A percentile compares a stretch with the other conserved stretches of the same genome.
Evolutionary conservation across 2,888 invertebrate genomes (phyloP).

Genomic region (Pocota personata): DNA sequence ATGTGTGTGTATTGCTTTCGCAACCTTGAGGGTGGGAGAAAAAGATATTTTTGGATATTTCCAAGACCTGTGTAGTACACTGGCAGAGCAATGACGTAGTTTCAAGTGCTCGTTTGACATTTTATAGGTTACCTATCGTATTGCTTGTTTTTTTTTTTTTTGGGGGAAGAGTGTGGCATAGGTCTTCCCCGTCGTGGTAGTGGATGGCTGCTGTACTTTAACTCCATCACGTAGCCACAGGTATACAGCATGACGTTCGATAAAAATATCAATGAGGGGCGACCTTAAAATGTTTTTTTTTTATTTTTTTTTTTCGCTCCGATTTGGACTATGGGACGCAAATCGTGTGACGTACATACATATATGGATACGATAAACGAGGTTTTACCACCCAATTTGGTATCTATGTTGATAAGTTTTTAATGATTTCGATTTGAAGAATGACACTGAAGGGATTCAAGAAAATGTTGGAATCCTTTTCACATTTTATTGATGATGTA

Average conservation of each 20-base stretch:
- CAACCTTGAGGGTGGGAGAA: slow-evolving; percentile 43
- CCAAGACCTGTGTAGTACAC: slow-evolving; percentile 46
- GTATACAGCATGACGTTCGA: slow-evolving; percentile 36
- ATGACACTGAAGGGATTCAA: not conserved
- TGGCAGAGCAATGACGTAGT: slow-evolving; percentile 58
- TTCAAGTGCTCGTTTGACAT: slow-evolving; percentile 55
- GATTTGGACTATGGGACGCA: slow-evolving; percentile 17
- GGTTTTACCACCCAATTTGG: too few species aligned
- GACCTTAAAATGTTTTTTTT: slow-evolving; percentile 23
- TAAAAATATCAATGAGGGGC: slow-evolving; percentile 12
- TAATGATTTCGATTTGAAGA: not conserved
- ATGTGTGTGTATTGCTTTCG: slow-evolving; percentile 13
- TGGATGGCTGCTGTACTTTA: too few species aligned
- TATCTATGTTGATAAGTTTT: not conserved
- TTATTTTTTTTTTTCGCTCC: not conserved
- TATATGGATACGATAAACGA: not conserved
- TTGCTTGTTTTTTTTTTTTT: not conserved
- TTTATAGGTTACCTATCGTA: slow-evolving; percentile 51
- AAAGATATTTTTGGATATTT: slow-evolving; percentile 63
- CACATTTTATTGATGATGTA: too few species aligned
- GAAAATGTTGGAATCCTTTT: not conserved
- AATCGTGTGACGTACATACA: slow-evolving; percentile 26
- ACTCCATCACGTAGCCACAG: slow-evolving; percentile 59
- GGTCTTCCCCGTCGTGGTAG: not conserved
- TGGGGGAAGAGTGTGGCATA: not conserved